A percentile compares a stretch with the other conserved stretches of the same genome.
Evolutionary conservation across 2,113 vertebrate genomes (phyloP).

Genomic region (Gavia stellata): DNA sequence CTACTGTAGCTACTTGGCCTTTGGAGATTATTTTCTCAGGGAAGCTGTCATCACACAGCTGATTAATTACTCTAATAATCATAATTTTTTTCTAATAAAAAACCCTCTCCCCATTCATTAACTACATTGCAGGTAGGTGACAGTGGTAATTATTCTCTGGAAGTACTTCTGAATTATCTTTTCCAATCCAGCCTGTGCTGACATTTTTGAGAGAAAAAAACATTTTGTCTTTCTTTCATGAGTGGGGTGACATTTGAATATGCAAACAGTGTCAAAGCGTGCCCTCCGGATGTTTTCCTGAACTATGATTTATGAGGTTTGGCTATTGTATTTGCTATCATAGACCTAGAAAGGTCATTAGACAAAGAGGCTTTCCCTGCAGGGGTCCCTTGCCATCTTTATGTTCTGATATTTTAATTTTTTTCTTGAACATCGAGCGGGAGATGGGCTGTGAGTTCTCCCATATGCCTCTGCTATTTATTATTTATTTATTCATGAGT

Average conservation of each 20-base stretch:
- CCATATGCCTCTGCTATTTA: not conserved
- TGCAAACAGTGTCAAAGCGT: constrained; percentile 71
- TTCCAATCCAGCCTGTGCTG: constrained; percentile 75
- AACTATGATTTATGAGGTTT: constrained; percentile 78
- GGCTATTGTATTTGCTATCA: constrained; percentile 74
- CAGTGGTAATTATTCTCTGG: constrained; percentile 84
- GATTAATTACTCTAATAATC: constrained; percentile 93
- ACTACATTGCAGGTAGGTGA: constrained; percentile 77
- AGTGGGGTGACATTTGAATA: constrained; percentile 83
- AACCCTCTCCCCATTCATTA: constrained; percentile 83
- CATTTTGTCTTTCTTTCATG: constrained; percentile 73
- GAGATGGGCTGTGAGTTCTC: not conserved
- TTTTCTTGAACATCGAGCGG: not conserved
- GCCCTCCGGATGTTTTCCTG: constrained; percentile 65
- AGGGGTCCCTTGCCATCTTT: constrained; percentile 50
- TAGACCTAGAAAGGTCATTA: constrained; percentile 71
- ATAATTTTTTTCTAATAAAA: constrained; percentile 81
- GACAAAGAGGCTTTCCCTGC: constrained; percentile 67
- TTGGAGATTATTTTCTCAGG: constrained; percentile 73
- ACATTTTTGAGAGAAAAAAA: constrained; percentile 80
- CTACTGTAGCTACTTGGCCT: constrained; percentile 76
- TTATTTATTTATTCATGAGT: not conserved
- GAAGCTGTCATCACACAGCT: constrained; percentile 80
- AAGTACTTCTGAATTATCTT: constrained; percentile 83
- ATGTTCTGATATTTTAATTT: constrained; percentile 72